Percentiles rank a stretch among this genome's conserved stretches.
Conservation (phyloP, 2,113 vertebrate genomes). For the Acanthochromis polyacanthus region DNA sequence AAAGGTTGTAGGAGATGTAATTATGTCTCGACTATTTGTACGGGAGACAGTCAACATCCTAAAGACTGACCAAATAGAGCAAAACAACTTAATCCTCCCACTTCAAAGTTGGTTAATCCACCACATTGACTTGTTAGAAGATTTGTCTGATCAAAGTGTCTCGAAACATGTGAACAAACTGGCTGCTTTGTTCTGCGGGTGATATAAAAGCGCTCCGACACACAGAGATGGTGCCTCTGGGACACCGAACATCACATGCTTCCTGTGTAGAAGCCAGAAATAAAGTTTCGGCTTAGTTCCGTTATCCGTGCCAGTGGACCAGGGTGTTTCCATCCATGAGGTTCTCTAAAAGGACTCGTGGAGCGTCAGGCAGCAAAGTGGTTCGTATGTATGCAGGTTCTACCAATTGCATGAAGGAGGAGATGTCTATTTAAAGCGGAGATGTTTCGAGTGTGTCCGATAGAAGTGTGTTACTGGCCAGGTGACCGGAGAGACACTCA, state of each 20-base stretch:
- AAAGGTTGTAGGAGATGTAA: too few relatives aligned
- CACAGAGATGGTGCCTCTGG: neutral
- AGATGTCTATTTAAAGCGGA: conserved; percentile 28
- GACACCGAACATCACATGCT: conserved; percentile 18
- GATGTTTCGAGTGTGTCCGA: conserved; percentile 30
- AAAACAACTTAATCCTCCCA: conserved; percentile 50
- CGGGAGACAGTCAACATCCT: neutral
- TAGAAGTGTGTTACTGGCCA: conserved; percentile 13
- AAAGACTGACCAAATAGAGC: neutral
- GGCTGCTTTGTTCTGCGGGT: neutral
- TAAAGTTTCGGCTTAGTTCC: neutral
- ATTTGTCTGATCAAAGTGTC: conserved; percentile 64
- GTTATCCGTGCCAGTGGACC: conserved; percentile 15
- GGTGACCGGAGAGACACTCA: conserved; percentile 39
- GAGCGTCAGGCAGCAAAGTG: neutral
- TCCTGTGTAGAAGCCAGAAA: neutral
- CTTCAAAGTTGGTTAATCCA: conserved; percentile 47
- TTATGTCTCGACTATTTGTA: too few relatives aligned
- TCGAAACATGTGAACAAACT: conserved; percentile 39
- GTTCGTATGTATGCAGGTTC: neutral
- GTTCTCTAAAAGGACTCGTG: conserved; percentile 6
- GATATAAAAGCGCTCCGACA: neutral
- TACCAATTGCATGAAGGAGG: neutral
- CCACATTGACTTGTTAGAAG: conserved; percentile 10
- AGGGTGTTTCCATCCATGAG: conserved; percentile 19